Base-by-base conservation (phyloP, 2,113 vertebrate species). In the Cryptotis parvus region DNA sequence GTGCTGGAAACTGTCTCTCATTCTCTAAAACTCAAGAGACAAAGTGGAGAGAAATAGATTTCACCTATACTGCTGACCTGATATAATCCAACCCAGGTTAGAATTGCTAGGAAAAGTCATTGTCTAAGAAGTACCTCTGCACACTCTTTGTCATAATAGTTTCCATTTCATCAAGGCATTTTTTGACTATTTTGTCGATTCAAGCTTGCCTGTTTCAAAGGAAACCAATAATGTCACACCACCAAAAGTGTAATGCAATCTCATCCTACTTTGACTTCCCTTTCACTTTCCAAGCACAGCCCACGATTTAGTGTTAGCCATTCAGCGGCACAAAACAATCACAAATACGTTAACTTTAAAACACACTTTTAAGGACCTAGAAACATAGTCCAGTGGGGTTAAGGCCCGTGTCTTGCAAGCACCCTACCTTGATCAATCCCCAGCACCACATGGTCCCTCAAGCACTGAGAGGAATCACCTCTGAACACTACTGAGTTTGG, bases 51-150 rank as follows among this genome's bases (percentile, higher is more conserved):
- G 4, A 1, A 29, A 27, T 0, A 15, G 72, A 66, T 89, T 26
- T n/a, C 29, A 27, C 6, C 0, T 15, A 41, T 49, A 33, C 55
- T 8, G 22, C 10, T 77, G 33, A n/a, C 12, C 10, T 0, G 0
- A 84, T 74, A 77, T 65, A 76, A 69, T 4, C 26, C 14, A 9
- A 27, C 9, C 41, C 14, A n/a, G 12, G 55, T 41, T 77, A 52
- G 58, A 91, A 80, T 31, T 6, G 8, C 73, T 11, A 9, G 16
- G 4, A 35, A 39, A 41, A 49, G 27, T 27, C 58, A 45, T 31
- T 72, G 76, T 33, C 86, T 39, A 66, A 82, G 8, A 68, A 14
- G 55, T 0, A 0, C 39, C 31, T 73, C 78, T 61, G 29, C 20
- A 70, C 52, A 41, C 3, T 41, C 73, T 65, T 1, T 78, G 66